A percentile compares a stretch with the other conserved stretches of the same genome.
These are phyloP conservation scores for Cephus spinipes DNA, from an alignment of 2,888 invertebrate species.

Conservation along the genomic window DNA sequence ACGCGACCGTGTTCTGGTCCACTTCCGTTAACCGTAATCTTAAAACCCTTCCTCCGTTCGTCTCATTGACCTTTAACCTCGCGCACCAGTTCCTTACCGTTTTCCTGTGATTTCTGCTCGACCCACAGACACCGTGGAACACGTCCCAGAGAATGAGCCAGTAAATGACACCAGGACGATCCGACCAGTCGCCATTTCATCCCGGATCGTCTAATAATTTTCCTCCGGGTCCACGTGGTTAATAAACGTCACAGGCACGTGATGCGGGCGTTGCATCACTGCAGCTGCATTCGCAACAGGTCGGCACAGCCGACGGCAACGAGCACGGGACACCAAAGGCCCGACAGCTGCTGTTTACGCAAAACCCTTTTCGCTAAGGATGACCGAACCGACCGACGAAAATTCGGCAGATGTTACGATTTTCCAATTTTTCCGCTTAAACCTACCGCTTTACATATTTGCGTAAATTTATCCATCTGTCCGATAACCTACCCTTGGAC, in stretches of 20 bases:
- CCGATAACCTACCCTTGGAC: background rate
- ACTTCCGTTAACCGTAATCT: constrained; percentile 12
- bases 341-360: constrained; percentile 51
- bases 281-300: constrained; percentile 50
- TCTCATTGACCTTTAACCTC: background rate
- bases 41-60: constrained; percentile 4
- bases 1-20: constrained; percentile 11
- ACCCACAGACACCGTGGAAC: too few species aligned
- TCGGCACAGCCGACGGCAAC: constrained; percentile 15
- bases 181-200: background rate
- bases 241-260: background rate
- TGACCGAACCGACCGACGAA: constrained; percentile 5
- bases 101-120: background rate
- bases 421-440: constrained; percentile 10
- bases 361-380: constrained; percentile 36
- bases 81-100: background rate
- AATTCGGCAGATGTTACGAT: background rate
- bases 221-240: background rate
- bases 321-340: background rate
- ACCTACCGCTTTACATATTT: constrained; percentile 25
- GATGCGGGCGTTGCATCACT: constrained; percentile 28
- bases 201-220: background rate
- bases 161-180: too few species aligned
- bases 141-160: fast-evolving
- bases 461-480: constrained; percentile 21